Conservation (phyloP, 2,113 vertebrate genomes). For the Cavia porcellus region DNA sequence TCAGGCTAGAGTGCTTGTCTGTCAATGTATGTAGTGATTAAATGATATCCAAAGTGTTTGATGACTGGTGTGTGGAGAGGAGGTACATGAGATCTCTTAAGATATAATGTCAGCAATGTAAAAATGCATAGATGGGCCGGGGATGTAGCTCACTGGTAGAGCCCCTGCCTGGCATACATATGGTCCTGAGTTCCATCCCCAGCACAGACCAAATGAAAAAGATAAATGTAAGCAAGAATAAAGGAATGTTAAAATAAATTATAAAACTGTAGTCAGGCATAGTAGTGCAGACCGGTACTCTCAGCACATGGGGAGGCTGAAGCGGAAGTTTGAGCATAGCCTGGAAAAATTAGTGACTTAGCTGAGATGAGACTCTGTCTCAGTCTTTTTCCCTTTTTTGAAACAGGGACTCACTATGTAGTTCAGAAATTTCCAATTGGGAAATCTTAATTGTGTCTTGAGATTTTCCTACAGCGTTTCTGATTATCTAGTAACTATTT, state of each 20-base stretch:
- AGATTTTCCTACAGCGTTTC: not conserved
- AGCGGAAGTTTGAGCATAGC: not conserved
- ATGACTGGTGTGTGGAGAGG: not conserved
- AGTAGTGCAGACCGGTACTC: not conserved
- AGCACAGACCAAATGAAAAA: not conserved
- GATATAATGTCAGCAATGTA: not conserved
- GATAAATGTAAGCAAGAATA: not conserved
- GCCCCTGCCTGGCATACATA: not conserved
- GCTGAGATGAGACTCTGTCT: not conserved
- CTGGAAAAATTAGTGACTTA: not conserved
- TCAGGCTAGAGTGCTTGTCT: not conserved
- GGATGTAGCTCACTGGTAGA: not conserved
- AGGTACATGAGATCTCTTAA: not conserved
- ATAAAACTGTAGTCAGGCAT: not conserved
- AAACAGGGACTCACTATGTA: not conserved
- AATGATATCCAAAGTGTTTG: not conserved
- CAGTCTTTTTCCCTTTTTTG: not conserved
- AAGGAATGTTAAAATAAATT: not conserved
- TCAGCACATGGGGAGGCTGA: not conserved
- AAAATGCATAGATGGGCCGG: not conserved
- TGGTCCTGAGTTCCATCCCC: not conserved
- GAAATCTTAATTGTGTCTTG: not conserved
- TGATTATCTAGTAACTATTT: not conserved
- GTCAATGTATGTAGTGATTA: not conserved
- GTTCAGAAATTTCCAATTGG: not conserved